Conservation (phyloP, 2,113 vertebrate species). For the Heptranchias perlo region DNA sequence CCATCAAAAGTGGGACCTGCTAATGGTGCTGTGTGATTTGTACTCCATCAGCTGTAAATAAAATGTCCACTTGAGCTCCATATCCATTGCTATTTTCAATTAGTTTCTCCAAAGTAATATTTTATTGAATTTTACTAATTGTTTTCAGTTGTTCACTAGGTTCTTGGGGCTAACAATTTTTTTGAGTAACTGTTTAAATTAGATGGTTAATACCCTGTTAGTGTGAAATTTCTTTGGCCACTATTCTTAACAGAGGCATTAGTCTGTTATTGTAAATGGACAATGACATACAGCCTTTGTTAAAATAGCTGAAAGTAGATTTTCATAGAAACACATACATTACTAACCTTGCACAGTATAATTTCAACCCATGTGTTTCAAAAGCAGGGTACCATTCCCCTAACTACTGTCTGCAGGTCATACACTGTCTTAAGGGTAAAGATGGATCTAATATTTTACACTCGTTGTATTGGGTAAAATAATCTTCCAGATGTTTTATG, state of each 20-base stretch:
- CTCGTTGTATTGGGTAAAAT: neutral
- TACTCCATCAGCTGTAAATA: neutral
- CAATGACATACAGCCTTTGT: neutral
- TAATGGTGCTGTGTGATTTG: neutral
- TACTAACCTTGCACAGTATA: neutral
- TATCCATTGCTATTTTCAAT: neutral
- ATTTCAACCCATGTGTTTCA: too few species aligned
- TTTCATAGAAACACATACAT: neutral
- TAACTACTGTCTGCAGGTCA: neutral
- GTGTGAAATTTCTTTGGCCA: too few species aligned
- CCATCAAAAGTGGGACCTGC: neutral
- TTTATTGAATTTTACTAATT: neutral
- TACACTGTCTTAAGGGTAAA: neutral
- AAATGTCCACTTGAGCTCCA: neutral
- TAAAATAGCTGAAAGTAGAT: neutral
- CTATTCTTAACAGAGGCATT: too few species aligned
- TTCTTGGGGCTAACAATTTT: neutral
- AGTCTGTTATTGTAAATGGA: neutral
- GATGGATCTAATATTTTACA: neutral
- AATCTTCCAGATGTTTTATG: neutral
- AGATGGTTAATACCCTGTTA: neutral
- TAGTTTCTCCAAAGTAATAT: neutral
- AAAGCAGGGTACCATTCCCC: too few species aligned
- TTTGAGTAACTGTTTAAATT: neutral
- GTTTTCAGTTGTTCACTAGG: neutral